A percentile compares a stretch with the other conserved stretches of the same genome.
Evolutionary conservation across 2,113 vertebrate species (phyloP).

Genomic region (Cheilinus undulatus): DNA sequence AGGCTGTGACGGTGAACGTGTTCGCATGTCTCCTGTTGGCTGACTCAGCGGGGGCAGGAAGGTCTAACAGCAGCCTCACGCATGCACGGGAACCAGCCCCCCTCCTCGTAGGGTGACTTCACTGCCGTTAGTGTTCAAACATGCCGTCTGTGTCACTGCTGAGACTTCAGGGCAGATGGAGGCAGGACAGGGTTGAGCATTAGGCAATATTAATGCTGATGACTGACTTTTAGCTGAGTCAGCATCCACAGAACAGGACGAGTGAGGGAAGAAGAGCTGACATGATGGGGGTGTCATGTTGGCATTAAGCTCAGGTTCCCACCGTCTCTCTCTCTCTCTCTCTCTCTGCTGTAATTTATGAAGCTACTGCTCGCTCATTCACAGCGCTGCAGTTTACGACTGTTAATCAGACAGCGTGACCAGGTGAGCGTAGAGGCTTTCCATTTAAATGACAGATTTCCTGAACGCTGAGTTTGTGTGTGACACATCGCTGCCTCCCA

Average conservation of each 20-base stretch:
- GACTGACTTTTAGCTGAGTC: conserved; percentile 52
- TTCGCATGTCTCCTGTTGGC: not conserved
- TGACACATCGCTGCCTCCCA: conserved; percentile 25
- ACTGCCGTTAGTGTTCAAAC: conserved; percentile 7
- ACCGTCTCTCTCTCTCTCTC: conserved; percentile 6
- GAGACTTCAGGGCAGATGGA: conserved; percentile 3
- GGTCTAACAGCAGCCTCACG: not conserved
- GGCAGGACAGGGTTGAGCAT: conserved; percentile 9
- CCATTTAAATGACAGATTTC: conserved; percentile 17
- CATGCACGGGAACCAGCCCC: not conserved
- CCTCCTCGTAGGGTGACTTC: not conserved
- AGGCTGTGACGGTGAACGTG: not conserved
- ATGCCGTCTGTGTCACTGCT: conserved; percentile 16
- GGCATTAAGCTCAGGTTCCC: conserved; percentile 29
- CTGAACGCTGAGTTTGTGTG: not conserved
- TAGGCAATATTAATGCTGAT: conserved; percentile 48
- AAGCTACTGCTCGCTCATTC: conserved; percentile 26
- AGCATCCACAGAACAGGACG: conserved; percentile 35
- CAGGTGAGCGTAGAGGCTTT: conserved; percentile 6
- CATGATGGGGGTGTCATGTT: not conserved
- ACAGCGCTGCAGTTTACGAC: conserved; percentile 26
- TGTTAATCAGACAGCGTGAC: conserved; percentile 40
- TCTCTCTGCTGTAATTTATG: conserved; percentile 40
- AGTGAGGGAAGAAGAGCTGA: conserved; percentile 11
- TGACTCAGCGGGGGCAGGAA: not conserved